Percentiles rank a stretch among this genome's conserved stretches.
phyloP scores from a whole-genome alignment of 2,113 vertebrate species.

The Myocastor coypus region DNA sequence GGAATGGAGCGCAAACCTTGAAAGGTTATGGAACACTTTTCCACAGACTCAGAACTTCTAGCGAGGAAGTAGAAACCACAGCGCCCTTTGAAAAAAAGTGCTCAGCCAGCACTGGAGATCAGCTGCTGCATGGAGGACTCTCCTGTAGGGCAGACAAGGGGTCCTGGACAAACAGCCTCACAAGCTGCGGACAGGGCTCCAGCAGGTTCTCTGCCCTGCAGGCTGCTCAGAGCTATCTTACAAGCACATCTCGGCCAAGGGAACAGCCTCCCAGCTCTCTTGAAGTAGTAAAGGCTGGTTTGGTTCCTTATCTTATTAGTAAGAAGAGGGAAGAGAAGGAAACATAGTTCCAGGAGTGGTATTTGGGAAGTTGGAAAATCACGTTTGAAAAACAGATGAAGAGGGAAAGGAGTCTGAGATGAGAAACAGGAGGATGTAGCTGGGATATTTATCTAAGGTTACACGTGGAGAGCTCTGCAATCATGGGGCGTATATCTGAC shows the following conservation, averaged over 20 bases:
- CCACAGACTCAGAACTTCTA: constrained; percentile 6
- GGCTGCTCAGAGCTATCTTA: background rate
- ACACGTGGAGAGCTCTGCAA: background rate
- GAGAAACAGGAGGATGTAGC: background rate
- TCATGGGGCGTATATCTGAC: background rate
- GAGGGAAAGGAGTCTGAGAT: background rate
- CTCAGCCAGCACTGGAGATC: background rate
- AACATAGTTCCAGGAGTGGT: background rate
- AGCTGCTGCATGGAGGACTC: background rate
- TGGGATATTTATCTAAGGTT: constrained; percentile 20
- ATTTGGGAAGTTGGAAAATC: background rate
- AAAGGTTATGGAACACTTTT: constrained; percentile 62
- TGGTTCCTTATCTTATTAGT: background rate
- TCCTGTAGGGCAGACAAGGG: background rate
- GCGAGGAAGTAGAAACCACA: background rate
- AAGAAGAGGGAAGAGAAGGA: background rate
- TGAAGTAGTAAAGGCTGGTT: background rate
- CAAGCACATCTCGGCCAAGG: background rate
- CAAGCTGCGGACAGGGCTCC: background rate
- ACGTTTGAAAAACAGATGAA: constrained; percentile 2
- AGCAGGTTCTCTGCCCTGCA: background rate
- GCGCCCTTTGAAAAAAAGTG: background rate
- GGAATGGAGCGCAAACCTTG: constrained; percentile 40
- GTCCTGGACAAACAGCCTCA: background rate
- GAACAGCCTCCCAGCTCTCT: background rate